These are phyloP conservation scores for Drosophila emarginata DNA, from an alignment of 2,888 invertebrate species.

Conservation along the genomic window DNA sequence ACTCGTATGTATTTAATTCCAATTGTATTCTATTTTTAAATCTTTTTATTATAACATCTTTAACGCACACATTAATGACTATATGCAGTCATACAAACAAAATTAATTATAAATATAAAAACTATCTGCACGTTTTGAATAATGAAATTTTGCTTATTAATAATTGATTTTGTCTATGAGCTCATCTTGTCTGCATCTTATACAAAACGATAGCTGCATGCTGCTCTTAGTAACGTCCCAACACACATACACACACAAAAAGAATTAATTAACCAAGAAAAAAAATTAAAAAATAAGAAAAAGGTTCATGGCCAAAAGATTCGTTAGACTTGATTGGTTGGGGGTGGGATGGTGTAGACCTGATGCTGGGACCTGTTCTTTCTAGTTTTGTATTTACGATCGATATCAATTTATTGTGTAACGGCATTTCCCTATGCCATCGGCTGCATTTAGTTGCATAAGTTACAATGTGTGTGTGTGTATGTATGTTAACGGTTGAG, in stretches of 20 bases:
- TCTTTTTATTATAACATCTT: background rate
- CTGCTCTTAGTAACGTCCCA: background rate
- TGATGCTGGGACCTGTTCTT: conserved; percentile 31
- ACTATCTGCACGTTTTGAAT: conserved; percentile 4
- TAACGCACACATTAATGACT: background rate
- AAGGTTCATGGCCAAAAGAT: conserved; percentile 13
- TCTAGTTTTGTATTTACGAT: conserved; percentile 25
- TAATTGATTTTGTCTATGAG: conserved; percentile 13
- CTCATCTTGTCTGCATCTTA: conserved; percentile 12
- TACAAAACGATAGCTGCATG: background rate
- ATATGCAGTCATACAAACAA: background rate
- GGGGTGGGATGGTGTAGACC: too few relatives aligned
- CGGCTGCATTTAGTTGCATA: conserved; percentile 33
- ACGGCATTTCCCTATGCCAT: conserved; percentile 33
- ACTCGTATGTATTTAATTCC: too few relatives aligned
- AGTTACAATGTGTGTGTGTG: conserved; percentile 4
- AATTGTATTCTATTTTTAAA: too few relatives aligned
- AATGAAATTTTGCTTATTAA: conserved; percentile 14
- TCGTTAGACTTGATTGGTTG: background rate
- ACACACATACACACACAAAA: background rate
- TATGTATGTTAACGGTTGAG: conserved; percentile 9
- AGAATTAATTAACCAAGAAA: background rate
- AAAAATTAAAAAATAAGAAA: background rate
- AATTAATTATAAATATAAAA: background rate
- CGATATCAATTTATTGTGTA: conserved; percentile 47